Evolutionary conservation across 2,113 vertebrate species (phyloP).

Genomic region (Lagopus leucura): DNA sequence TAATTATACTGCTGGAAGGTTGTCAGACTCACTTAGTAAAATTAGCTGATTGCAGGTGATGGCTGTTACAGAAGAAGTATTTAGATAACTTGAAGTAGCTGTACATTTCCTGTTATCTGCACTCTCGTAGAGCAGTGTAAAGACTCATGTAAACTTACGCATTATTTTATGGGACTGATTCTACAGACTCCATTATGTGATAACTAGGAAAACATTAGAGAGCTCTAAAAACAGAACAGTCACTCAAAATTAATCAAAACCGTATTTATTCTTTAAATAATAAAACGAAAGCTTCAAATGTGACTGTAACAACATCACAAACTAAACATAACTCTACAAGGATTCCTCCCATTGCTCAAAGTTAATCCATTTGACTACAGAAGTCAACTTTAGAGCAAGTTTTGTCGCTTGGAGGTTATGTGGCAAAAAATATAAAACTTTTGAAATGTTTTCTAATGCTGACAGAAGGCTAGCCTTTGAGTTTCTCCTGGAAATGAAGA

Average conservation of each 20-base stretch:
- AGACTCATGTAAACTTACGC: neutral
- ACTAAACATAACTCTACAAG: neutral
- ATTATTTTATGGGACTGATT: neutral
- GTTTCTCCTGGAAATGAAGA: neutral
- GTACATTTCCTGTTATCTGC: rapidly evolving
- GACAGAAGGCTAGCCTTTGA: neutral
- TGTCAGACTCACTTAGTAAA: neutral
- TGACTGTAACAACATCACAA: neutral
- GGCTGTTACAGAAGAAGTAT: neutral
- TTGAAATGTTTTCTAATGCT: neutral
- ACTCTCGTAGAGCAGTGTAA: neutral
- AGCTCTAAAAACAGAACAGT: neutral
- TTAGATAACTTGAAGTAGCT: neutral
- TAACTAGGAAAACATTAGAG: neutral
- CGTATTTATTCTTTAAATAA: neutral
- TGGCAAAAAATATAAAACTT: neutral
- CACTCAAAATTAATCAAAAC: neutral
- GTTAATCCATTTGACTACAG: neutral
- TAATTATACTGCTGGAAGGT: neutral
- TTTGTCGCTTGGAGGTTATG: neutral
- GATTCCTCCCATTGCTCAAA: neutral
- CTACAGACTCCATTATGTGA: neutral
- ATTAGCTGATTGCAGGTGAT: neutral
- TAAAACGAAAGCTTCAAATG: neutral
- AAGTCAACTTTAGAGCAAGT: neutral